These are phyloP conservation scores for Clangula hyemalis DNA, from an alignment of 2,797 vertebrate species.

Conservation along the genomic window DNA sequence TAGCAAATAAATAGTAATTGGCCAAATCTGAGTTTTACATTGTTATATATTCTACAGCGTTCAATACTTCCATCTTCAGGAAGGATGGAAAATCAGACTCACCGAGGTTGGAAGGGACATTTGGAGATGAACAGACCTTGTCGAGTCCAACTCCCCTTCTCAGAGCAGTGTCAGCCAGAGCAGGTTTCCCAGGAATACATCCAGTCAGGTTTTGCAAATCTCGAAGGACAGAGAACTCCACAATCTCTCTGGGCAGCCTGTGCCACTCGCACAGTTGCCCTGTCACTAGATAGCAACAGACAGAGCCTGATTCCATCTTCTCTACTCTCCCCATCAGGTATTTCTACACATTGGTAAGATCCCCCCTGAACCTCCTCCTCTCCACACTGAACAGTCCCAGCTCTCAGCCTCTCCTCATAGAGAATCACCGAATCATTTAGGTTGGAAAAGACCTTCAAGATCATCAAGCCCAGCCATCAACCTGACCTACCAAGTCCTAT, in stretches of 20 bases:
- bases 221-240: neutral
- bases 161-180: neutral
- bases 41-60: neutral
- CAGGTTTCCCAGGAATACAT: neutral
- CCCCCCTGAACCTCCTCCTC: neutral
- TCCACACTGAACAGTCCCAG: neutral
- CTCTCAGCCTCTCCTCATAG: neutral
- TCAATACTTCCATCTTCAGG: neutral
- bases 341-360: neutral
- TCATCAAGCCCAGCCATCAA: neutral
- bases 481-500: too few species aligned
- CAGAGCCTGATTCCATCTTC: neutral
- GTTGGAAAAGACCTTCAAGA: neutral
- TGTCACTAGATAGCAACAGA: neutral
- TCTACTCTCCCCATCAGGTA: neutral
- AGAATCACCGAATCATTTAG: neutral
- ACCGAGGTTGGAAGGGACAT: neutral
- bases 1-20: neutral
- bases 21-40: neutral
- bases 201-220: rapidly evolving
- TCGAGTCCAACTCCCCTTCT: neutral
- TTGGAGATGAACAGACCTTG: neutral
- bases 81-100: neutral
- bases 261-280: neutral
- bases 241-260: neutral